Evolutionary conservation across 1,140 invertebrate genomes (phyloP).

Genomic region (Hyles euphorbiae): DNA sequence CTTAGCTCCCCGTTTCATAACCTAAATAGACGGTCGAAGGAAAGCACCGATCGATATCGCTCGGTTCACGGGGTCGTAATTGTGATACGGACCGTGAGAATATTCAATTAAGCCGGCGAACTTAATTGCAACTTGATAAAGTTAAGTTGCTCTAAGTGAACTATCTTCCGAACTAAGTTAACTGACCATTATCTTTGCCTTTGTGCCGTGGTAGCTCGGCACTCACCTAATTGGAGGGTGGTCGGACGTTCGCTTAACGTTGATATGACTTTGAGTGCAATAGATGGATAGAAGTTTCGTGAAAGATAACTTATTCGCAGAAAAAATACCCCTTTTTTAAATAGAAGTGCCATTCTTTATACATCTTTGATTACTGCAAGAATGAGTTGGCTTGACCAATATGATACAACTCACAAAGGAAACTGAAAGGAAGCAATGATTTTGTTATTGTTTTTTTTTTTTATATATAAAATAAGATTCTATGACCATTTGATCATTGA

Average conservation of each 20-base stretch:
- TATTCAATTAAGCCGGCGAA: conserved; percentile 65
- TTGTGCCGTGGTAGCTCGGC: conserved; percentile 58
- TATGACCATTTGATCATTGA: too few relatives aligned
- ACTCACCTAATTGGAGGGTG: conserved; percentile 61
- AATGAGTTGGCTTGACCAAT: too few relatives aligned
- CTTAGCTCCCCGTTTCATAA: too few relatives aligned
- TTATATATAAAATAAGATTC: too few relatives aligned
- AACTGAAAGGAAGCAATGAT: too few relatives aligned
- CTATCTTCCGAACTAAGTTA: conserved; percentile 72
- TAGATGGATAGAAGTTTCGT: background rate
- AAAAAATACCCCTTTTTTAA: too few relatives aligned
- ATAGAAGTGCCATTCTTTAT: too few relatives aligned
- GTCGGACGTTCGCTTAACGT: conserved; percentile 19
- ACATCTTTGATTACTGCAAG: too few relatives aligned
- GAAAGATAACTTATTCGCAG: too few relatives aligned
- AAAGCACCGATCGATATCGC: conserved; percentile 42
- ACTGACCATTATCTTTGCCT: conserved; percentile 72
- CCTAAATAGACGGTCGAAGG: background rate
- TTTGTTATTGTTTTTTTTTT: too few relatives aligned
- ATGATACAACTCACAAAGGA: too few relatives aligned
- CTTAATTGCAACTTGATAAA: conserved; percentile 73
- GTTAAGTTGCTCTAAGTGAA: conserved; percentile 70
- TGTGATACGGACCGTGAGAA: conserved; percentile 67
- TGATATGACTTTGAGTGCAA: conserved; percentile 26
- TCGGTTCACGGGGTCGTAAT: conserved; percentile 63